Conservation (phyloP, 1,140 invertebrate genomes). For the Dendrolimus punctatus region DNA sequence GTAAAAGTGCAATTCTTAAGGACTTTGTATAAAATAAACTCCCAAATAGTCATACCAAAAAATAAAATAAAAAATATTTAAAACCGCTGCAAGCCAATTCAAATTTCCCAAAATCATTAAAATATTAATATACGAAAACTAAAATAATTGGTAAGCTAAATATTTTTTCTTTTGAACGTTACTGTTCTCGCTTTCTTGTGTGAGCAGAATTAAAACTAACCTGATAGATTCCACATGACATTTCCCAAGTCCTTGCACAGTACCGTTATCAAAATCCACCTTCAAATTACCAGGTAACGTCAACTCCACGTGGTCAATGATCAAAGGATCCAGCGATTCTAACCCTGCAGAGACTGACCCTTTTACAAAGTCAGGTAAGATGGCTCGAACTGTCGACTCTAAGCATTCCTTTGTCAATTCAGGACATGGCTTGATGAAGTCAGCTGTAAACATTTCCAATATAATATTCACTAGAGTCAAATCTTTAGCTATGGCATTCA, state of each 20-base stretch:
- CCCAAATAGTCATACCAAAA: too few relatives aligned
- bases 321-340: constrained; percentile 31
- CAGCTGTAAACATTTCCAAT: constrained; percentile 28
- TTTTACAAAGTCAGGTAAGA: constrained; percentile 35
- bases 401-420: constrained; percentile 39
- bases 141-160: too few relatives aligned
- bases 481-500: too few relatives aligned
- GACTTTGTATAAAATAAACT: too few relatives aligned
- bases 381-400: constrained; percentile 37
- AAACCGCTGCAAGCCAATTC: too few relatives aligned
- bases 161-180: too few relatives aligned
- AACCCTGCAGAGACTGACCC: constrained; percentile 42
- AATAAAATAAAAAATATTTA: too few relatives aligned
- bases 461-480: background rate
- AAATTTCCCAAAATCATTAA: too few relatives aligned
- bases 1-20: too few relatives aligned
- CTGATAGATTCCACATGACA: constrained; percentile 35
- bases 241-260: constrained; percentile 34
- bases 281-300: constrained; percentile 39
- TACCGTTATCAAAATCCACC: constrained; percentile 30
- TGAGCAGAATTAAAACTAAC: constrained; percentile 20
- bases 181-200: too few relatives aligned
- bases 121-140: too few relatives aligned
- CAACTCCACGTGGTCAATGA: constrained; percentile 19
- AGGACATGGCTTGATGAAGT: constrained; percentile 38